Base-by-base conservation (phyloP, 2,797 vertebrate genomes). In the Lutra lutra region DNA sequence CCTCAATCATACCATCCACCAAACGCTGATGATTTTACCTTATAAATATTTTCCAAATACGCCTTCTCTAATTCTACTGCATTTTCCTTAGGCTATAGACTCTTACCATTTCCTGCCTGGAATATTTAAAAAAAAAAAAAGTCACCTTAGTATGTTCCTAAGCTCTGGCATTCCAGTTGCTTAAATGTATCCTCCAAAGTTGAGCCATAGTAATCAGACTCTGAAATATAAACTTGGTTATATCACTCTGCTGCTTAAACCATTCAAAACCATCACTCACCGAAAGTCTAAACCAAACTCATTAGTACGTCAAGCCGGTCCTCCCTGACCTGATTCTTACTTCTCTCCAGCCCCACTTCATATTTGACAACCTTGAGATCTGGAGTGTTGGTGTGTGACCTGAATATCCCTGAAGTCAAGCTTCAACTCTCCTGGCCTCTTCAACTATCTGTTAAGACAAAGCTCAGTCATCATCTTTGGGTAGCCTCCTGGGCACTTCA, bases 401-500 rank as follows among this genome's bases (percentile, higher is more conserved):
- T 27, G 14, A 25, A 51, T 21, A 54, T 20, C 78, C 73, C 51
- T 20, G 66, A 78, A 77, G 88, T 23, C 10, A 3, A 46, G 82
- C 51, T 13, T 15, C 86, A 91, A 64, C 40, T 86, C 7, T 40
- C 91, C 84, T 32, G 77, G 38, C 85, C 72, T 84, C 82, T 90
- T 90, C 46, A 66, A 82, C 83, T 88, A 96, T 82, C 64, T 92
- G 91, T 91, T 77, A 85, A 73, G 82, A 40, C 5, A 12, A n/a
- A 64, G 89, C 77, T 90, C 77, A 54, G 85, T 20, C 64, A 15
- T 1, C 6, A 15, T 56, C 86, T 86, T 64, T 87, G 89, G 35
- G 82, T 54, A 91, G 46, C 38, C 60, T 46, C 13, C 84, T 17
- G 86, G 86, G 43, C 8, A 77, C 51, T 32, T 46, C 15, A 58